Percentiles rank a stretch among this genome's conserved stretches.
These are phyloP conservation scores for Siniperca chuatsi DNA, from an alignment of 2,113 vertebrate species.

Conservation along the genomic window DNA sequence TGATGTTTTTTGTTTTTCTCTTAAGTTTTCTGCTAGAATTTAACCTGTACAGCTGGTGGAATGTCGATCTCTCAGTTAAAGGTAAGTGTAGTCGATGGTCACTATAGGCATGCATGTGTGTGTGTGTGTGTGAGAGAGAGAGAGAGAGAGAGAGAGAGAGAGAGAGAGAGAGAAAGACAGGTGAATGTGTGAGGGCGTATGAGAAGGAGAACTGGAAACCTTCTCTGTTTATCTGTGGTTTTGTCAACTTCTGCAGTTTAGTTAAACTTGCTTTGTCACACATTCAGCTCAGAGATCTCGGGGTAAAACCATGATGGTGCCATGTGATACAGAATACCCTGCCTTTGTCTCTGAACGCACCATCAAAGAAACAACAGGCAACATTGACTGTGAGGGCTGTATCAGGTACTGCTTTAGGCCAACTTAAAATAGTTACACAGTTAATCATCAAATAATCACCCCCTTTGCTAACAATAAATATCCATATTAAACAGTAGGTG, in stretches of 20 bases:
- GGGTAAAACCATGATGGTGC: conserved; percentile 92
- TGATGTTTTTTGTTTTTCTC: conserved; percentile 35
- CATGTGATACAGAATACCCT: conserved; percentile 97
- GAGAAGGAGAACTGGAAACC: not conserved
- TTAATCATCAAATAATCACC: conserved; percentile 3
- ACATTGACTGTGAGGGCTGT: conserved; percentile 93
- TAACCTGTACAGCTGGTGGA: conserved; percentile 98
- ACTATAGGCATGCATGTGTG: not conserved
- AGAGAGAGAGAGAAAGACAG: not conserved
- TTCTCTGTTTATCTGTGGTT: not conserved
- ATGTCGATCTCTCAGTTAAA: conserved; percentile 91
- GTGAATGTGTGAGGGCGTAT: not conserved
- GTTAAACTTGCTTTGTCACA: conserved; percentile 53
- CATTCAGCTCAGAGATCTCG: conserved; percentile 89
- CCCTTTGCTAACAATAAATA: too few relatives aligned
- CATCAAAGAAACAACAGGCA: conserved; percentile 97
- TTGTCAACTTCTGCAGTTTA: not conserved
- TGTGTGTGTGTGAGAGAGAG: too few relatives aligned
- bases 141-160: not conserved
- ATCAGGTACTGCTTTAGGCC: conserved; percentile 86
- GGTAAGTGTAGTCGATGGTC: conserved; percentile 76
- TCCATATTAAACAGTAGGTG: not conserved
- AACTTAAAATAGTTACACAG: not conserved
- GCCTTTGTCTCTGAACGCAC: conserved; percentile 98
- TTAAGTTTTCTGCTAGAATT: conserved; percentile 97